Percentiles rank a stretch among this genome's conserved stretches.
Conservation (phyloP, 2,113 vertebrate genomes). For the Cavia aperea region DNA sequence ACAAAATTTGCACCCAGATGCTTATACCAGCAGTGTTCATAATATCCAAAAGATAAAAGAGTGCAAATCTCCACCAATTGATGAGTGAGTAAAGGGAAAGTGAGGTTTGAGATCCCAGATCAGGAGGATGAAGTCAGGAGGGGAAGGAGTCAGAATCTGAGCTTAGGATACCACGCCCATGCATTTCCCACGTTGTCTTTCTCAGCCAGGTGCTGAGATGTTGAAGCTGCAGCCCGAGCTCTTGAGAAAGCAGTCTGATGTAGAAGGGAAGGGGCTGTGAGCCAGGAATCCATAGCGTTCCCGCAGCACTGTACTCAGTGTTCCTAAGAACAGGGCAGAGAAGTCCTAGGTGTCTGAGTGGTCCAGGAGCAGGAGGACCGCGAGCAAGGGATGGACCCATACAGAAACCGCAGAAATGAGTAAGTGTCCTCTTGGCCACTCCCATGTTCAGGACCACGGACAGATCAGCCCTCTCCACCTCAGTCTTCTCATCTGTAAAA, state of each 20-base stretch:
- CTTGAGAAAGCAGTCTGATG: neutral
- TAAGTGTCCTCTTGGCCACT: neutral
- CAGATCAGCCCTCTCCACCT: neutral
- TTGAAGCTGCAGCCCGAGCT: neutral
- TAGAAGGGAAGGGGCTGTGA: neutral
- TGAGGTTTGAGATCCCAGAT: neutral
- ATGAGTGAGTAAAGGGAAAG: neutral
- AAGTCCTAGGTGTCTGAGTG: neutral
- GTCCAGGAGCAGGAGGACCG: neutral
- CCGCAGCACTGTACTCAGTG: neutral
- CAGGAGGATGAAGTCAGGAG: neutral
- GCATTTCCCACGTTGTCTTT: neutral
- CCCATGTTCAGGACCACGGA: neutral
- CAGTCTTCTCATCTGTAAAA: constrained; percentile 30
- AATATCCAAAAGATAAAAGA: no score
- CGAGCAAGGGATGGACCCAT: neutral
- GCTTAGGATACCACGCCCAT: neutral
- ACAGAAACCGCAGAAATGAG: neutral
- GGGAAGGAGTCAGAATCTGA: neutral
- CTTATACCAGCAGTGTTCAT: neutral
- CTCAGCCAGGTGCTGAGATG: neutral
- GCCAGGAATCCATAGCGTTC: neutral
- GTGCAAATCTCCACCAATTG: neutral
- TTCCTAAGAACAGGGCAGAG: neutral
- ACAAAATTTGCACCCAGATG: neutral